Percentiles rank a stretch among this genome's conserved stretches.
Evolutionary conservation across 2,113 vertebrate species (phyloP).

Genomic region (Hystrix brachyura): DNA sequence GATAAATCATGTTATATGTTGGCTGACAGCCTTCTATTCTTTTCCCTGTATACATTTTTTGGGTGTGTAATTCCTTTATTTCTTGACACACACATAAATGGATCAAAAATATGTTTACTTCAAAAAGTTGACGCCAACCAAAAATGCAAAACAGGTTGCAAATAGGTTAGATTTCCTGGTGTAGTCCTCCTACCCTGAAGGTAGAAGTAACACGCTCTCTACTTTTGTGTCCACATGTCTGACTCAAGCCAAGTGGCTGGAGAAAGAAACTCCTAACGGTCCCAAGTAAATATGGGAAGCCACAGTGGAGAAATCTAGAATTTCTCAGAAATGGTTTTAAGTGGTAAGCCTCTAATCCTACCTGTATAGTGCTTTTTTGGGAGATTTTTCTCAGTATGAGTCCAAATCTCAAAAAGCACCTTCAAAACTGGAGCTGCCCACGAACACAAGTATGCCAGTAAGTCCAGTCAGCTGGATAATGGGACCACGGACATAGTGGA

Average conservation of each 20-base stretch:
- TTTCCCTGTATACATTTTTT: background rate
- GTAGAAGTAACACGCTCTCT: slow-evolving; percentile 4
- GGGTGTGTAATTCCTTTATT: slow-evolving; percentile 62
- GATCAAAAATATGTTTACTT: slow-evolving; percentile 63
- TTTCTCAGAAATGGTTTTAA: slow-evolving; percentile 69
- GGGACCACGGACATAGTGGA: slow-evolving; percentile 22
- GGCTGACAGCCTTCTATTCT: slow-evolving; percentile 2
- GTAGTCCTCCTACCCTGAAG: background rate
- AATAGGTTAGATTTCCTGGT: background rate
- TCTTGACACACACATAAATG: slow-evolving; percentile 28
- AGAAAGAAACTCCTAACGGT: background rate
- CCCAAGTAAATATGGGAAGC: too few relatives aligned
- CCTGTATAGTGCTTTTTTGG: slow-evolving; percentile 61
- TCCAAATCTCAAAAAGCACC: slow-evolving; percentile 75
- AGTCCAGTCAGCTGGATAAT: slow-evolving; percentile 42
- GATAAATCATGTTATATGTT: background rate
- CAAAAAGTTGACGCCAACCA: slow-evolving; percentile 67
- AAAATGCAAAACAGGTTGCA: slow-evolving; percentile 55
- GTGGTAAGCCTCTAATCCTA: slow-evolving; percentile 41
- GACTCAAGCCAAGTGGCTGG: slow-evolving; percentile 61
- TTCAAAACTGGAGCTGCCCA: slow-evolving; percentile 18
- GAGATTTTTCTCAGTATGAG: slow-evolving; percentile 69
- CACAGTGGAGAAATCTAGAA: background rate
- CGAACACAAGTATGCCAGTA: slow-evolving; percentile 57
- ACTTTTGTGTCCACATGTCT: slow-evolving; percentile 34